Evolutionary conservation across 2,797 vertebrate genomes (phyloP).

Genomic region (Thamnophis elegans): DNA sequence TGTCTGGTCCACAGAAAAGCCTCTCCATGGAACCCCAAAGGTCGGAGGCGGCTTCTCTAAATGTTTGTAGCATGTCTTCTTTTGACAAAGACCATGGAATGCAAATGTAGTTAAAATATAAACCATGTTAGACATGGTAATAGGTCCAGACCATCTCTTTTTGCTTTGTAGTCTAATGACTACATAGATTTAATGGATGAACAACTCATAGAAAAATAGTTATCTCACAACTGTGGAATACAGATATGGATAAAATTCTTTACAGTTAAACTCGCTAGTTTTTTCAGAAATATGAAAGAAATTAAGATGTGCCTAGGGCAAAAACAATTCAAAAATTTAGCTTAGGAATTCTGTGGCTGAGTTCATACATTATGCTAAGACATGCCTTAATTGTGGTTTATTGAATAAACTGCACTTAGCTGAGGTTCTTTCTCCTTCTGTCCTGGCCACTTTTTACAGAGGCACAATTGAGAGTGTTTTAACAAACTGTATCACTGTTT

Average conservation of each 20-base stretch:
- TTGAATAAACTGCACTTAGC: neutral
- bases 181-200: neutral
- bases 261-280: neutral
- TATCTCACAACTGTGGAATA: neutral
- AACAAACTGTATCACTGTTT: too few species aligned
- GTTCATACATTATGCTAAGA: neutral
- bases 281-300: neutral
- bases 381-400: neutral
- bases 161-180: neutral
- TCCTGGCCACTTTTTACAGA: too few species aligned
- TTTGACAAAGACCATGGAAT: neutral
- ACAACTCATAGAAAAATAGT: neutral
- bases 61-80: neutral
- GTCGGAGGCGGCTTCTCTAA: neutral
- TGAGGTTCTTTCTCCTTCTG: neutral
- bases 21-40: too few species aligned
- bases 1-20: too few species aligned
- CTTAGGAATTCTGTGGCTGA: neutral
- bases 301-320: neutral
- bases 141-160: neutral
- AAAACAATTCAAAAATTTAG: neutral
- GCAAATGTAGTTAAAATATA: neutral
- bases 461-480: too few species aligned
- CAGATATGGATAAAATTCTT: neutral
- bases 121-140: neutral